Base-by-base conservation (phyloP, 37 sponge, comb jelly and placozoan species). In the Chondrosia reniformis region DNA sequence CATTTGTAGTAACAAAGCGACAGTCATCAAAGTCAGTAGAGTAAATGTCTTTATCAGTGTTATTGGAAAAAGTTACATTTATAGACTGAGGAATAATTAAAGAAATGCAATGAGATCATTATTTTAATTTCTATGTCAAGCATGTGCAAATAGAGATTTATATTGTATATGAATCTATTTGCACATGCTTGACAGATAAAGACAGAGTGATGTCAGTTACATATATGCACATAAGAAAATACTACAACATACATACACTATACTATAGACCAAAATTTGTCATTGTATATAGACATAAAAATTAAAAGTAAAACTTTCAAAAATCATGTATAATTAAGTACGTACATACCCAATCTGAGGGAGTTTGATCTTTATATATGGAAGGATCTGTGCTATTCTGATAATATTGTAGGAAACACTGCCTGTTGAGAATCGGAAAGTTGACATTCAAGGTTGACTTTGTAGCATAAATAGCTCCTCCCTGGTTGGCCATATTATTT, bases 381-480 rank as follows among this genome's bases (percentile, higher is more conserved):
- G n/a, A n/a, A 13, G 22, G 44, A 0, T 44, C 72, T 6, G 3
- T 1, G 6, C 7, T 6, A 8, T 41, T 2, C 4, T 28, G 3
- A 6, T 1, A 17, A 44, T 69, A 69, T 25, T 21, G 36, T 9
- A 69, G 24, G 72, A 69, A 69, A 6, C 72, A 69, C 42, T 44
- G 8, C 9, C 72, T 19, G 44, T 69, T 69, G 25, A 69, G 72
- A 2, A 2, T 39, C 2, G 25, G 38, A 1, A 2, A 6, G 41
- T 2, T 39, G 43, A 25, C 19, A 44, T n/a, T 40, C 9, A 39
- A 25, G n/a, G 44, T 12, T 9, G 72, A 44, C 24, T 37, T 41
- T 34, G 72, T 38, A 44, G 72, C 72, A 69, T 39, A 69, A 40
- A 69, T 69, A 44, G 72, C 72, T 40, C 72, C 72, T 39, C 72